A percentile compares a stretch with the other conserved stretches of the same genome.
These are phyloP conservation scores for Netelia inedita DNA, from an alignment of 2,888 invertebrate species.

Conservation along the genomic window DNA sequence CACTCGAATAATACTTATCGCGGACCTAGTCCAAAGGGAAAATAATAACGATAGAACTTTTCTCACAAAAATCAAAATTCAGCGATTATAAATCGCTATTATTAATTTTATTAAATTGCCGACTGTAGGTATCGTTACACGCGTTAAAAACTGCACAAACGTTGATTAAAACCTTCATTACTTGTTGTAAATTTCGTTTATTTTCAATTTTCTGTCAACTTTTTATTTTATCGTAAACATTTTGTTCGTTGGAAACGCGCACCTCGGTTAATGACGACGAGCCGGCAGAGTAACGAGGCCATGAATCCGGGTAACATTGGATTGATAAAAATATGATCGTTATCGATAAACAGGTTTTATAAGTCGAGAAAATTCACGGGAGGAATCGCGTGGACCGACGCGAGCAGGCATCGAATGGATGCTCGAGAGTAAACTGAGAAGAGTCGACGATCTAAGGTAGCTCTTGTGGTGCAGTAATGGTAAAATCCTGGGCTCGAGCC, in stretches of 20 bases:
- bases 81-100: background rate
- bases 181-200: background rate
- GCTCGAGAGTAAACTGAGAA: slow-evolving; percentile 77
- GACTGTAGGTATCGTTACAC: too few relatives aligned
- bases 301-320: slow-evolving; percentile 80
- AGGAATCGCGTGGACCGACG: slow-evolving; percentile 19
- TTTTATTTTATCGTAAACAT: background rate
- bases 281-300: slow-evolving; percentile 79
- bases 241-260: slow-evolving; percentile 24
- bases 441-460: slow-evolving; percentile 74
- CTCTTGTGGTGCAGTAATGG: slow-evolving; percentile 41
- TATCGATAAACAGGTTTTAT: background rate
- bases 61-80: background rate
- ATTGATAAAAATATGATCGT: slow-evolving; percentile 62
- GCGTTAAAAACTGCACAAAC: too few relatives aligned
- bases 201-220: background rate
- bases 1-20: slow-evolving; percentile 15
- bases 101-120: too few relatives aligned
- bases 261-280: slow-evolving; percentile 79
- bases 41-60: slow-evolving; percentile 13
- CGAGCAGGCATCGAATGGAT: slow-evolving; percentile 70
- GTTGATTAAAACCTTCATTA: background rate
- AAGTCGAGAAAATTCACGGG: slow-evolving; percentile 15
- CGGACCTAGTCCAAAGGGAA: background rate
- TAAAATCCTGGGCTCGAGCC: background rate